Conservation (phyloP, 2,797 vertebrate species). For the Enoplosus armatus region DNA sequence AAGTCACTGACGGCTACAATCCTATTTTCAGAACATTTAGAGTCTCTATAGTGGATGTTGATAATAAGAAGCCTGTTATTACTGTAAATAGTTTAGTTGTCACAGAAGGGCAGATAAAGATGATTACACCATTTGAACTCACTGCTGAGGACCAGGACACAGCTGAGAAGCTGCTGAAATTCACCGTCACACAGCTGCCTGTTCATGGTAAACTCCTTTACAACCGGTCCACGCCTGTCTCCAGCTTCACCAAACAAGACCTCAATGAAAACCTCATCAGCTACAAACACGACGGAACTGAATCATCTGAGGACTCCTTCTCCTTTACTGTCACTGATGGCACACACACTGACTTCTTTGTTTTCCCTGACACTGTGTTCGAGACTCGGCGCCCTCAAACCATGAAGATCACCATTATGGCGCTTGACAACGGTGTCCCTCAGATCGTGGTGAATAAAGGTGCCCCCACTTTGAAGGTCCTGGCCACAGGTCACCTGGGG, state of each 20-base stretch:
- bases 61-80: conserved; percentile 96
- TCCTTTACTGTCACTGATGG: conserved; percentile 95
- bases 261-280: conserved; percentile 96
- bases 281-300: conserved; percentile 93
- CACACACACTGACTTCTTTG: conserved; percentile 93
- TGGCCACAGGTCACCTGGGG: conserved; percentile 90
- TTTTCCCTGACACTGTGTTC: conserved; percentile 93
- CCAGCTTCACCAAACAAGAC: conserved; percentile 93
- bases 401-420: conserved; percentile 90
- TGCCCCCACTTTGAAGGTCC: conserved; percentile 86
- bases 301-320: conserved; percentile 91
- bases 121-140: conserved; percentile 96
- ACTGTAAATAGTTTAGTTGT: conserved; percentile 89
- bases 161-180: conserved; percentile 87
- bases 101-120: conserved; percentile 90
- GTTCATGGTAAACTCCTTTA: conserved; percentile 91
- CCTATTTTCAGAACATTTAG: conserved; percentile 96
- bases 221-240: conserved; percentile 85
- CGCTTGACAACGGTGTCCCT: conserved; percentile 89
- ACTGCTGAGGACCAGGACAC: conserved; percentile 95
- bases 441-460: conserved; percentile 93
- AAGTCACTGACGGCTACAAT: conserved; percentile 95
- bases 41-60: conserved; percentile 94
- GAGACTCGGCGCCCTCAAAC: conserved; percentile 92
- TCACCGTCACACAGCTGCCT: conserved; percentile 90